Base-by-base conservation (phyloP, 2,888 invertebrate genomes). In the Cantharis rustica region DNA sequence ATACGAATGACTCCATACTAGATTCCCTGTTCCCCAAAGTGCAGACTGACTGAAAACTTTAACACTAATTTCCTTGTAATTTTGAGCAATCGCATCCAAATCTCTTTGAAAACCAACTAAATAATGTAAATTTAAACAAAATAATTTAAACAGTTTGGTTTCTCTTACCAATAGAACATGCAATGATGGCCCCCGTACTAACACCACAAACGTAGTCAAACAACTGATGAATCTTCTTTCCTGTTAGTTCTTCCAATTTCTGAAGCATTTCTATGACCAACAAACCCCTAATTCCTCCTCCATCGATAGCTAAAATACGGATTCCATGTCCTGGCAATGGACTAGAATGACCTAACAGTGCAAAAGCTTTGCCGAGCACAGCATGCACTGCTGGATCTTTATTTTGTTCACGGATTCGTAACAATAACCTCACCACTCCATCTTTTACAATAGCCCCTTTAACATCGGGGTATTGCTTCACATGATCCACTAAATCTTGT, bases 201-300 rank as follows among this genome's bases (percentile, higher is more conserved):
- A 95, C 95, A 13, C 95, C 95, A 85, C 95, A 92, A 86, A 97
- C 93, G 83, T 94, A 93, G 89, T 98, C 98, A 89, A 98, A 98
- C 87, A 96, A 89, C 84, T 96, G 93, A 84, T 93, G 89, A 11
- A 96, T 91, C 76, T 87, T 89, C 80, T 90, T 90, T 0, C 93
- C 93, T 2, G 94, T 93, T 16, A 93, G 86, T 79, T 91, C 89
- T 88, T 98, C 96, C 61, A 98, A 87, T 82, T 93, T 93, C 71
- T 93, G 91, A 80, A 98, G 88, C 86, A 96, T 92, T 88, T 96
- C 95, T 78, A 98, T 91, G 3, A 96, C 95, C 79, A 96, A 90
- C 79, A 97, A 90, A n/a, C 97, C 97, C 78, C 96, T 91, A 78
- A 95, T 93, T 69, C 97, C 97, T 64, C 98, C 97, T 2, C 98